phyloP scores from a whole-genome alignment of 2,797 vertebrate species.

The Agapornis canus region DNA sequence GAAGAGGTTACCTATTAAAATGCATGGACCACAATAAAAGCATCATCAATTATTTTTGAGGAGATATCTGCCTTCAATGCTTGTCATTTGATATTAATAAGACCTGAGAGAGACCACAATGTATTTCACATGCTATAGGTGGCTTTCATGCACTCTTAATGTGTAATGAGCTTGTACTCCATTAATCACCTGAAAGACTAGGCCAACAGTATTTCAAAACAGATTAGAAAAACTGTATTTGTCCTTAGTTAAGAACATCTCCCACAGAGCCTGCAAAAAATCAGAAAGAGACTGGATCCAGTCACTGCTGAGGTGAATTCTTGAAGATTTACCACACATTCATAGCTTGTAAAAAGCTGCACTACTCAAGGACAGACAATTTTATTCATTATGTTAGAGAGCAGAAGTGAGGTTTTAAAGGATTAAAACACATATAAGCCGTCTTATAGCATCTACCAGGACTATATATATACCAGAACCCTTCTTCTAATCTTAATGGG shows the following conservation, averaged over 20 bases:
- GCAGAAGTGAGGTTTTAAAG: slow-evolving; percentile 28
- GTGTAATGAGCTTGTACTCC: background rate
- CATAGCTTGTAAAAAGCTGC: background rate
- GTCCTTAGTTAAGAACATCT: background rate
- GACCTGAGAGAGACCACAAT: background rate
- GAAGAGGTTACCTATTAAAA: background rate
- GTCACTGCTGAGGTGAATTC: background rate
- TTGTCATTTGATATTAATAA: background rate
- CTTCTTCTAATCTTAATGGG: slow-evolving; percentile 16
- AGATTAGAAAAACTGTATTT: background rate
- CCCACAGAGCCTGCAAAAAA: background rate
- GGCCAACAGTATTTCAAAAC: background rate
- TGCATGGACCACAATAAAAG: background rate
- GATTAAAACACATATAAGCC: slow-evolving; percentile 31
- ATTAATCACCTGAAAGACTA: background rate
- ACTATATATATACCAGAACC: slow-evolving; percentile 47
- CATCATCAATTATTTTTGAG: background rate
- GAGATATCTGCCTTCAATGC: background rate
- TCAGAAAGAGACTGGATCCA: background rate
- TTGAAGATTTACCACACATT: background rate
- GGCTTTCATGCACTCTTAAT: background rate
- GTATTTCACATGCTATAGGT: background rate
- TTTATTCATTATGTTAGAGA: slow-evolving; percentile 7
- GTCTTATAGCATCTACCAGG: background rate
- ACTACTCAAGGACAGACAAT: background rate